These are phyloP conservation scores for Theonella swinhoei DNA, from an alignment of 37 sponge, comb jelly and placozoan species.

Conservation along the genomic window DNA sequence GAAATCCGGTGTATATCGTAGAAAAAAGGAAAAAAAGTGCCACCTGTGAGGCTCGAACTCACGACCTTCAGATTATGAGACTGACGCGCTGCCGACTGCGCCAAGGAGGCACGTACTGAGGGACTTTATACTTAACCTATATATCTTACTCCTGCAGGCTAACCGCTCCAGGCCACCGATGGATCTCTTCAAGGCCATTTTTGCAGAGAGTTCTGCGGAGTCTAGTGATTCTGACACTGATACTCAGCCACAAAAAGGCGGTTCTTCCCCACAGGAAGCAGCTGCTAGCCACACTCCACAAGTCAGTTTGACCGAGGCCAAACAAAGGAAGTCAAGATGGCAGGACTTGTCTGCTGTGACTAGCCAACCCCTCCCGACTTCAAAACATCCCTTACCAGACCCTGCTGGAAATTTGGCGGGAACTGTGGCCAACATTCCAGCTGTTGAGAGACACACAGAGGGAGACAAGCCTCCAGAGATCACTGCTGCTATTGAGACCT, in stretches of 20 bases:
- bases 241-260: slow-evolving; percentile 4
- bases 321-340: no score
- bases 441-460: no score
- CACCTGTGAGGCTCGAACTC: slow-evolving; percentile 99
- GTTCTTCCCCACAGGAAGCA: no score
- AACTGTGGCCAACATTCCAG: no score
- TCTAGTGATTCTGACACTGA: slow-evolving; percentile 43
- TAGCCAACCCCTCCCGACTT: no score
- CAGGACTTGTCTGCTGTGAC: no score
- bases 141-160: background rate
- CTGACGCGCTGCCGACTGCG: slow-evolving; percentile 98
- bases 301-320: no score
- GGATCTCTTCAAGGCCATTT: slow-evolving; percentile 88
- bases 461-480: no score
- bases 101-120: slow-evolving; percentile 76
- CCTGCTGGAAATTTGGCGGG: no score
- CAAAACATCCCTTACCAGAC: no score
- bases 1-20: background rate
- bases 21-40: slow-evolving; percentile 74
- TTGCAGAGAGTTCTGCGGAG: slow-evolving; percentile 82
- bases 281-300: no score
- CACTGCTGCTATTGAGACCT: no score
- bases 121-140: background rate
- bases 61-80: slow-evolving; percentile 99
- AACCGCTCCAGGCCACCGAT: slow-evolving; percentile 87